phyloP scores from a whole-genome alignment of 2,888 invertebrate species.

The Cepaea hortensis region DNA sequence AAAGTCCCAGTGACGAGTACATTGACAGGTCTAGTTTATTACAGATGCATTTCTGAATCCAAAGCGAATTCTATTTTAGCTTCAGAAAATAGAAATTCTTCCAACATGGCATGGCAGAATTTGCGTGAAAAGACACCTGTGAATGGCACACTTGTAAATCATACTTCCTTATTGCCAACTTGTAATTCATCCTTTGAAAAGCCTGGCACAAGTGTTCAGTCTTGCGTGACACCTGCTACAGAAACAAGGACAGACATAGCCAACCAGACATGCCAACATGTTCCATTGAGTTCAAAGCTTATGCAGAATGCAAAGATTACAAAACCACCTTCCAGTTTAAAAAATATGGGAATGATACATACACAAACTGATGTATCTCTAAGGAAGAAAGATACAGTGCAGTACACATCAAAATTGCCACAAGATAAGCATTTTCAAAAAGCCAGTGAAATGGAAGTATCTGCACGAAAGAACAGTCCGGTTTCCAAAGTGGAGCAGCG shows the following conservation, averaged over 20 bases:
- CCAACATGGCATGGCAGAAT: constrained; percentile 23
- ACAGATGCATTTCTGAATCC: constrained; percentile 48
- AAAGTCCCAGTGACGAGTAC: constrained; percentile 55
- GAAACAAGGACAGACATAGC: background rate
- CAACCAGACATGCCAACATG: background rate
- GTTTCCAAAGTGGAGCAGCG: constrained; percentile 58
- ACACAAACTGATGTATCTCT: background rate
- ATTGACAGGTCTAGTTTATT: constrained; percentile 59
- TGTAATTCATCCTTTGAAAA: constrained; percentile 23
- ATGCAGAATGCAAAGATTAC: background rate
- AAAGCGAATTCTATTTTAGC: background rate
- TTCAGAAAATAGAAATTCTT: constrained; percentile 33
- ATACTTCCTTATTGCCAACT: background rate
- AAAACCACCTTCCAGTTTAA: background rate
- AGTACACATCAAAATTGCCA: background rate
- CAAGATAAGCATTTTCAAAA: background rate
- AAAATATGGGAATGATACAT: background rate
- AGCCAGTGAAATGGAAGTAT: background rate
- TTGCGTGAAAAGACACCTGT: background rate
- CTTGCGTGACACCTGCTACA: background rate
- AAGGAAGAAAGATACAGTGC: background rate
- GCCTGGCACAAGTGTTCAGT: constrained; percentile 17
- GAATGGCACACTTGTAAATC: background rate
- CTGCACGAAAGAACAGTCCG: background rate
- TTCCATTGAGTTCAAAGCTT: background rate